Evolutionary conservation across 2,888 invertebrate genomes (phyloP).

Genomic region (Drosophila monieri): DNA sequence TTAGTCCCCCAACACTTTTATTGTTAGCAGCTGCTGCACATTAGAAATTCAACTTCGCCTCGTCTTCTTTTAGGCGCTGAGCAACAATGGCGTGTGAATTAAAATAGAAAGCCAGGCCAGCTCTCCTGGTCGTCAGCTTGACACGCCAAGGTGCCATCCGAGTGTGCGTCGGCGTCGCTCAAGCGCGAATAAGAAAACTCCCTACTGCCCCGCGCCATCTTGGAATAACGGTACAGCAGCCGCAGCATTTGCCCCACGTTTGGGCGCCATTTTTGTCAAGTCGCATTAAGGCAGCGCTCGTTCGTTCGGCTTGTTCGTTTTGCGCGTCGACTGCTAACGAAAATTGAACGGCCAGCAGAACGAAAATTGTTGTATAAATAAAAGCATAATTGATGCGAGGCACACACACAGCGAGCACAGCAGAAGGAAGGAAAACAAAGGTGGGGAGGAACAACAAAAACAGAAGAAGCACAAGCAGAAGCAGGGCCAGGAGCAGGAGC

Average conservation of each 20-base stretch:
- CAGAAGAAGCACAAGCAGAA: background rate
- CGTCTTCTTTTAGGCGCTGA: conserved; percentile 76
- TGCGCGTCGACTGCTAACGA: conserved; percentile 61
- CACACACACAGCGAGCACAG: conserved; percentile 27
- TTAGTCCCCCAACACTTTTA: conserved; percentile 48
- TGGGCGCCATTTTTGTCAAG: conserved; percentile 82
- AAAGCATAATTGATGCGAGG: conserved; percentile 78
- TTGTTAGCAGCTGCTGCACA: conserved; percentile 79
- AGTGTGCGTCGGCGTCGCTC: conserved; percentile 46
- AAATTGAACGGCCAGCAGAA: conserved; percentile 74
- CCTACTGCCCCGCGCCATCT: background rate
- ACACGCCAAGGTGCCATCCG: conserved; percentile 65
- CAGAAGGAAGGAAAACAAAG: conserved; percentile 47
- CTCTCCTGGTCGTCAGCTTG: conserved; percentile 69
- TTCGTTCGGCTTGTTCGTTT: conserved; percentile 48
- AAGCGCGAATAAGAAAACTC: conserved; percentile 30
- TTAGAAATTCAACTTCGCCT: conserved; percentile 75
- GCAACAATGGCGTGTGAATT: conserved; percentile 79
- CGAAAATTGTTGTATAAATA: conserved; percentile 77
- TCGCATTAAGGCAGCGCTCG: conserved; percentile 79
- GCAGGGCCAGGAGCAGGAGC: background rate
- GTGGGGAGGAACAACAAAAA: conserved; percentile 6
- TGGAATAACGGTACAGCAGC: conserved; percentile 12
- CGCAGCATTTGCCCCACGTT: conserved; percentile 73
- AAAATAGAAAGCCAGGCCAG: conserved; percentile 67